Percentiles rank a stretch among this genome's conserved stretches.
Evolutionary conservation across 1,140 invertebrate genomes (phyloP).

Genomic region (Aphelenchoides fujianensis): DNA sequence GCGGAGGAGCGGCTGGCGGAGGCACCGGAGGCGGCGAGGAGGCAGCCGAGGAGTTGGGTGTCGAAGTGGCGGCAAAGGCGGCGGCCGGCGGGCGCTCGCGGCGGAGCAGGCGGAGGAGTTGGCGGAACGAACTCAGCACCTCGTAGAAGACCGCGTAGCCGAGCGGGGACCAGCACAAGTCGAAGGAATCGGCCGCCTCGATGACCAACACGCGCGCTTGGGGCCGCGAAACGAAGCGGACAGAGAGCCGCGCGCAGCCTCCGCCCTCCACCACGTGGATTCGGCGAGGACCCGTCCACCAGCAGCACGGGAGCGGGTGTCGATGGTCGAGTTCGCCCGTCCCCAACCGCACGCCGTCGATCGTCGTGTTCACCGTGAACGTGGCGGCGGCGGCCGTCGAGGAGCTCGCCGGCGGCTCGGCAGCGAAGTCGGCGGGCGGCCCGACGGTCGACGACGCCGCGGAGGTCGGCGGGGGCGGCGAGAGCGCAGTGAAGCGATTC

Average conservation of each 20-base stretch:
- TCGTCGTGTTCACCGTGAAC: not conserved
- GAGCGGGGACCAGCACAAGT: constrained; percentile 44
- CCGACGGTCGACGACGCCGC: too few species aligned
- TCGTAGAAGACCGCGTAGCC: constrained; percentile 47
- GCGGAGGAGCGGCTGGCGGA: not conserved
- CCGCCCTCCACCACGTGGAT: constrained; percentile 16
- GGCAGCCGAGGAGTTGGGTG: not conserved
- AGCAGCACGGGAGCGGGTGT: not conserved
- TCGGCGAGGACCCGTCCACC: not conserved
- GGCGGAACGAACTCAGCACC: too few species aligned
- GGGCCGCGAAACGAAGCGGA: constrained; percentile 11
- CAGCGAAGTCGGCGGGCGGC: not conserved
- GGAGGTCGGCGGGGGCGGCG: not conserved
- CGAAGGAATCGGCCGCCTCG: constrained; percentile 31
- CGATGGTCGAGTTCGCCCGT: constrained; percentile 10
- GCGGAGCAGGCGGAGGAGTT: not conserved
- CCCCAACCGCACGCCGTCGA: not conserved
- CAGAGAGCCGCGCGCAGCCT: constrained; percentile 35
- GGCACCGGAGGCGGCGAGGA: not conserved
- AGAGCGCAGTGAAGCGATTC: not conserved
- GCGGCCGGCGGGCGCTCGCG: not conserved
- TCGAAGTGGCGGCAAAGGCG: not conserved
- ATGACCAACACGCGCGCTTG: not conserved
- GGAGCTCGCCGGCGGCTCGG: not conserved
- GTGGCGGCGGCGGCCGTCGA: too few species aligned